A percentile compares a stretch with the other conserved stretches of the same genome.
Conservation (phyloP, 2,113 vertebrate genomes). For the Oreochromis aureus region DNA sequence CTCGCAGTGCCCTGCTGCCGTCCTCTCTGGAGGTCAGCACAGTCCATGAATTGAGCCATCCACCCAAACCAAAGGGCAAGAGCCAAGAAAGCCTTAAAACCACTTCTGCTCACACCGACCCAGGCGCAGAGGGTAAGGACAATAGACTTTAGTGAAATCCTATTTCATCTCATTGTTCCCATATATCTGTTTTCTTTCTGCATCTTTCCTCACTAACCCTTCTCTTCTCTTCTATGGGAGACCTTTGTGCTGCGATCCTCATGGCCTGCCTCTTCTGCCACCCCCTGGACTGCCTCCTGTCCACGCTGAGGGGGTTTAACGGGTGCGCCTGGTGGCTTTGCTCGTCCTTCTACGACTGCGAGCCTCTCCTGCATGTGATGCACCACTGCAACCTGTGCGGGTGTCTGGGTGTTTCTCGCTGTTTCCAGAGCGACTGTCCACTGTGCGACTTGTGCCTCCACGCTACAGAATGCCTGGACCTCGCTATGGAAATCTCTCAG, state of each 20-base stretch:
- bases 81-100: conserved; percentile 34
- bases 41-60: conserved; percentile 2
- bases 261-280: conserved; percentile 73
- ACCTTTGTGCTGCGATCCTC: conserved; percentile 66
- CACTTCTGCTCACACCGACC: background rate
- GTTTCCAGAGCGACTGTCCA: conserved; percentile 46
- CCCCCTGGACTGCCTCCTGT: conserved; percentile 64
- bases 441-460: conserved; percentile 62
- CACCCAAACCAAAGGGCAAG: conserved; percentile 3
- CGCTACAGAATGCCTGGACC: conserved; percentile 70
- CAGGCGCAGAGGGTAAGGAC: conserved; percentile 57
- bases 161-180: background rate
- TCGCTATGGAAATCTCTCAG: conserved; percentile 73
- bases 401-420: background rate
- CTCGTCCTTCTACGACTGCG: conserved; percentile 47
- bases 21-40: background rate
- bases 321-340: conserved; percentile 49
- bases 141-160: background rate
- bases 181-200: background rate
- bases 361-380: conserved; percentile 40
- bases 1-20: background rate
- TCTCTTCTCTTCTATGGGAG: conserved; percentile 25
- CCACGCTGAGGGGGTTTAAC: conserved; percentile 38
- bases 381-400: conserved; percentile 28
- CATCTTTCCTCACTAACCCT: background rate